Base-by-base conservation (phyloP, 2,888 invertebrate genomes). In the Andrena dorsata region DNA sequence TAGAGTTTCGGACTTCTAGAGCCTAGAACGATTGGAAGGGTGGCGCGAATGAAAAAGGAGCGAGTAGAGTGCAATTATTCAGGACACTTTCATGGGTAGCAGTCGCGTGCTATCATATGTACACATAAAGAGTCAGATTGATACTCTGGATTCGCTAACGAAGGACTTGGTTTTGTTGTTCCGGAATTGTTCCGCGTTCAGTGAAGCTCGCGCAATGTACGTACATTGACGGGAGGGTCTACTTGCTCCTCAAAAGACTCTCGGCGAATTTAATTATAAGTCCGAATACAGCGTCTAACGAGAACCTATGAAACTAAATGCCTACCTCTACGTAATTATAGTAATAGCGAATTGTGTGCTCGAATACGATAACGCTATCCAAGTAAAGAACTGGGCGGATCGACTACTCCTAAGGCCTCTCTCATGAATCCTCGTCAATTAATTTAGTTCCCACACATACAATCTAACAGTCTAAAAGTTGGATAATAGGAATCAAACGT, bases 371-470 rank as follows among this genome's bases (percentile, higher is more conserved):
- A 86, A 79, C 84, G 82, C 86, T 89, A 83, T 83, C 70, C 80
- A 84, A 86, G 84, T 86, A 85, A 91, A 91, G 89, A 91, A 90
- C 93, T 93, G 94, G 94, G 94, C 93, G 94, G 93, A 94, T 93
- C 91, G 92, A 93, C 93, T 93, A 93, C 92, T 92, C 90, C 94
- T 94, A 94, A 94, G 94, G 94, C 94, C 94, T 93, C 93, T 90
- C 93, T 93, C 92, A 92, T 92, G 66, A 82, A 84, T 88, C 78
- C 76, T 86, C 88, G 86, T 84, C 89, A 89, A 87, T 90, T 87
- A 90, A 89, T 91, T 93, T 92, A 92, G 90, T 41, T 92, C 91
- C 90, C 93, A 89, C 89, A 88, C 91, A 92, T 91, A 90, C 90
- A 88, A 85, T 85, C 90, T 92, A 92, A 90, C 86, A 88, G 84